These are phyloP conservation scores for Ptilorrhoa leucosticta DNA, from an alignment of 2,113 vertebrate species.

Conservation along the genomic window DNA sequence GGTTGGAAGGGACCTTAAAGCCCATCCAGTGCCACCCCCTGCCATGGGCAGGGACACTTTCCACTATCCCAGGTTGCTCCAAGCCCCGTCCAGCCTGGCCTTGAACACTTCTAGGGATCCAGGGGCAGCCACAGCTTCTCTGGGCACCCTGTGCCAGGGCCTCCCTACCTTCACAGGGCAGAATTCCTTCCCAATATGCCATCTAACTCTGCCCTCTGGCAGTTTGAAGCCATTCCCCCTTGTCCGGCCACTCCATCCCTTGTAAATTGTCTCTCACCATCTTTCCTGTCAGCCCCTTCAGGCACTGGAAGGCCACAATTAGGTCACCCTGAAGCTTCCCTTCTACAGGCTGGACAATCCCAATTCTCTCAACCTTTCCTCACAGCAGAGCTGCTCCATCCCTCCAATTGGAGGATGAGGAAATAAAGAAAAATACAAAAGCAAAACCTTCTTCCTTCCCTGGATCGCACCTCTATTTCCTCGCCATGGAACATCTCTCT, in stretches of 20 bases:
- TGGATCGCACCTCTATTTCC: not conserved
- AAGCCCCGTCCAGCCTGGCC: rapidly evolving
- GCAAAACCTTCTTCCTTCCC: not conserved
- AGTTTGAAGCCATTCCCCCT: not conserved
- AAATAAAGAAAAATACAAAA: not conserved
- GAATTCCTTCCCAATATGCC: not conserved
- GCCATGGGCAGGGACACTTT: not conserved
- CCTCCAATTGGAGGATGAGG: not conserved
- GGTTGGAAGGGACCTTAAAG: not conserved
- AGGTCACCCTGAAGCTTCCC: not conserved
- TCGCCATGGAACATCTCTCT: not conserved
- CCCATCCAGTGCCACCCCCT: not conserved
- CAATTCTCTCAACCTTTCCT: not conserved
- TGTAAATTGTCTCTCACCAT: not conserved
- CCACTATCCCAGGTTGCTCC: rapidly evolving
- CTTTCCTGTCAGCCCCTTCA: not conserved
- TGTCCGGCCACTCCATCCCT: not conserved
- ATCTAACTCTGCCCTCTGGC: not conserved
- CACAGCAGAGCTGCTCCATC: not conserved
- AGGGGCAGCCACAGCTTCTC: not conserved
- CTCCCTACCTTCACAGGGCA: not conserved
- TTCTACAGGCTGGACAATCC: not conserved
- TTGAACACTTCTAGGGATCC: not conserved
- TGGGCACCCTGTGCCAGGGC: not conserved
- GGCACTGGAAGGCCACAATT: rapidly evolving